These are phyloP conservation scores for Brachyrhaphis roseni DNA, from an alignment of 2,797 vertebrate species.

Conservation along the genomic window DNA sequence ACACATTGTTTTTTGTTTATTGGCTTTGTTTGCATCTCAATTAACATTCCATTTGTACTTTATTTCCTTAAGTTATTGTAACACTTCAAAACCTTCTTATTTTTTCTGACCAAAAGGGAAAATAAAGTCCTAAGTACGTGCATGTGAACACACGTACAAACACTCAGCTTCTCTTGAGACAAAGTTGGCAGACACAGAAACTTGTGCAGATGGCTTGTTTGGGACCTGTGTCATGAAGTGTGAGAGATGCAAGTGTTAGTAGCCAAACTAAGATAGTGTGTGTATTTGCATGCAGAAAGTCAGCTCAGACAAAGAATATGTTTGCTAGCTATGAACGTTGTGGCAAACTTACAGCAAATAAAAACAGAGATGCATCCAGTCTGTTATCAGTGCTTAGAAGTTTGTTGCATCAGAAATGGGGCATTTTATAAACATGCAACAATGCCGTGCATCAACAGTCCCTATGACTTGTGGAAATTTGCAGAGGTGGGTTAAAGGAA, in stretches of 20 bases:
- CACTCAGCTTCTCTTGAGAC: conserved; percentile 43
- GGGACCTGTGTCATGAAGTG: conserved; percentile 58
- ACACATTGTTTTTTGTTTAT: neutral
- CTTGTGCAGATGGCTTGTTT: conserved; percentile 70
- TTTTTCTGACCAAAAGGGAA: too few relatives aligned
- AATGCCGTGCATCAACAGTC: neutral
- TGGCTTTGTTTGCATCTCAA: neutral
- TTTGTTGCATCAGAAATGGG: neutral
- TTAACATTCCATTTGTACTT: conserved; percentile 15
- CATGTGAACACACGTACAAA: neutral
- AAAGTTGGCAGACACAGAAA: conserved; percentile 51
- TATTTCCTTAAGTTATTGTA: conserved; percentile 28
- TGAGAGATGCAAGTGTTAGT: conserved; percentile 53
- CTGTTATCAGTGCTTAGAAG: neutral
- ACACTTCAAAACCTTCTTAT: conserved; percentile 20
- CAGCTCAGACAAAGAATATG: conserved; percentile 5
- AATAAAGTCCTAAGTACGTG: neutral
- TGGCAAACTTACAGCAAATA: conserved; percentile 1
- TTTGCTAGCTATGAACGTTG: conserved; percentile 1
- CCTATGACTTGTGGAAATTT: neutral
- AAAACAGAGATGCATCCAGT: conserved; percentile 1
- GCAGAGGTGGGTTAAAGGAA: neutral
- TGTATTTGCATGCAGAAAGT: conserved; percentile 14
- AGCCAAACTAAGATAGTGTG: conserved; percentile 23
- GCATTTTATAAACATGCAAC: neutral